A percentile compares a stretch with the other conserved stretches of the same genome.
Evolutionary conservation across 1,140 invertebrate species (phyloP).

Genomic region (Pissodes strobi): DNA sequence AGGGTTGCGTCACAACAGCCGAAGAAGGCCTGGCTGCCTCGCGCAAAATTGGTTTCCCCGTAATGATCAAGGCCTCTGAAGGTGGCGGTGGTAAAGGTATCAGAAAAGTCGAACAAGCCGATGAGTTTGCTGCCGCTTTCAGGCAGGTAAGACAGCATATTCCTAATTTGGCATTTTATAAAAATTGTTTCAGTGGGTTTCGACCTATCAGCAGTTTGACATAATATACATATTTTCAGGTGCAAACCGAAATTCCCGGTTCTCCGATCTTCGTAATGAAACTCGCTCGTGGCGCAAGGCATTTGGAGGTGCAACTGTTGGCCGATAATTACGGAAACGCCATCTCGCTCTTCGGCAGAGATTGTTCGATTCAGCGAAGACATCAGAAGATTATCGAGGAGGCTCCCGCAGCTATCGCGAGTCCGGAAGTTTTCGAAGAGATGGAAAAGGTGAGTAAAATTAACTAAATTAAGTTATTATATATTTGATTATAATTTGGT

Average conservation of each 20-base stretch:
- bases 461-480: too few relatives aligned
- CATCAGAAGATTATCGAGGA: conserved; percentile 99
- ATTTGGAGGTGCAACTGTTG: conserved; percentile 96
- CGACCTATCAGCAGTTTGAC: too few relatives aligned
- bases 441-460: too few relatives aligned
- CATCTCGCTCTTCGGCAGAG: conserved; percentile 96
- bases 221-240: too few relatives aligned
- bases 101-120: conserved; percentile 87
- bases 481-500: too few relatives aligned
- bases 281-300: conserved; percentile 91
- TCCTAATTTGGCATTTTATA: too few relatives aligned
- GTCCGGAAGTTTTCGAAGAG: conserved; percentile 87
- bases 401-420: conserved; percentile 93
- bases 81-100: conserved; percentile 99
- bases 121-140: conserved; percentile 91
- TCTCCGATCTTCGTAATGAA: conserved; percentile 92
- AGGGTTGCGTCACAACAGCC: conserved; percentile 83
- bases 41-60: conserved; percentile 93
- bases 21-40: conserved; percentile 89
- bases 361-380: conserved; percentile 97
- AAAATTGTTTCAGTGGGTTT: too few relatives aligned
- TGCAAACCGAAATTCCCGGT: conserved; percentile 96
- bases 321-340: conserved; percentile 99
- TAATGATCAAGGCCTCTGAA: conserved; percentile 99
- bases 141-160: too few relatives aligned